Evolutionary conservation across 2,113 vertebrate species (phyloP), one percentile per base, ranked within the genome.

Genomic region (Lepus europaeus): DNA sequence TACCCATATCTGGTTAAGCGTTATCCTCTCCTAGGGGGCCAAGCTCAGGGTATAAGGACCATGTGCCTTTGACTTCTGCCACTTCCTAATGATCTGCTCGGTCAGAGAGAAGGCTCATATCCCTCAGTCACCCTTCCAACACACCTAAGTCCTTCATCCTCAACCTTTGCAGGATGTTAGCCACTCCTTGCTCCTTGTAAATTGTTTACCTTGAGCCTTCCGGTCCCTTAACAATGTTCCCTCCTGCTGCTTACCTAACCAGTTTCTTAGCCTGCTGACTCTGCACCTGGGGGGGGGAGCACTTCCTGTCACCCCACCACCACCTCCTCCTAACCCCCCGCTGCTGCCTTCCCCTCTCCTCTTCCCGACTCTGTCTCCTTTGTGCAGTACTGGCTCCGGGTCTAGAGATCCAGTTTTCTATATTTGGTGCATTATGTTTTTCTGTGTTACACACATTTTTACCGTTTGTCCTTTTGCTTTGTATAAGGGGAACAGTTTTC

Each of bases 51-150:
- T 76, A 16, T 51, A 36, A 56, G 36, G 22, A 70, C 20, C 59
- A 3, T 27, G 29, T 29, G 22, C 22, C 17, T 68, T 29, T 11
- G 36, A 88, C 29, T 61, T 39, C 6, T 11, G 36, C 61, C 56
- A 56, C 56, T 16, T 74, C 51, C 16, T 25, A 12, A 77, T 64
- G 29, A n/a, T 39, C 6, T 11, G 39, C 39, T 39, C 39, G 39
- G 39, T 39, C 39, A 39, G 39, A 39, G 39, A 39, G 39, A 53
- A n/a, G 61, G 61, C 39, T 91, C 39, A 17, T 73, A 69, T 86
- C 89, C 74, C 79, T 94, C 16, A 63, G 90, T 56, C 63, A 27
- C 27, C 73, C 12, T 64, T 93, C 31, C 49, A 84, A 74, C 68
- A 73, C 1, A n/a, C 10, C 0, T 33, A 82, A 13, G 31, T 39